phyloP scores from a whole-genome alignment of 2,113 vertebrate species.

The Protobothrops flavoviridis region DNA sequence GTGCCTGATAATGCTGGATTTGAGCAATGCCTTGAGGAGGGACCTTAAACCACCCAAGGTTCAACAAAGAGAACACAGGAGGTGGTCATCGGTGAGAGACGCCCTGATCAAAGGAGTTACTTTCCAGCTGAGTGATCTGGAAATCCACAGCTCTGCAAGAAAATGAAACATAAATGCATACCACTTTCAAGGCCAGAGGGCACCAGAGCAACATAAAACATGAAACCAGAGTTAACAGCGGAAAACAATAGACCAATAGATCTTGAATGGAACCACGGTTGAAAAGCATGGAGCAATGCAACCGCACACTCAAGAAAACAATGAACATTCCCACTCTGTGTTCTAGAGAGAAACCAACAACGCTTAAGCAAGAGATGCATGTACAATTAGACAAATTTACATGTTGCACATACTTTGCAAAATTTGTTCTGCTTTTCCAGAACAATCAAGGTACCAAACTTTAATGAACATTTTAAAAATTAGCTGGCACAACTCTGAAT shows the following conservation, averaged over 20 bases:
- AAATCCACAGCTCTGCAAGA: slow-evolving; percentile 18
- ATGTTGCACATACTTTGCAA: neutral
- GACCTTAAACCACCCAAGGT: neutral
- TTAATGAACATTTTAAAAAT: neutral
- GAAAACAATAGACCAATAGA: neutral
- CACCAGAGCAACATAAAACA: slow-evolving; percentile 1
- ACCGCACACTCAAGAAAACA: neutral
- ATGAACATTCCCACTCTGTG: neutral
- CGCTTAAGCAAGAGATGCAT: neutral
- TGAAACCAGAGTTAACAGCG: neutral
- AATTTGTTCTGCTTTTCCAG: neutral
- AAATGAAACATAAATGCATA: neutral
- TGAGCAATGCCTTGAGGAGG: neutral
- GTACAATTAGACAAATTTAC: neutral
- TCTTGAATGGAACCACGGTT: neutral
- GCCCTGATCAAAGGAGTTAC: neutral
- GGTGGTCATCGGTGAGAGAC: neutral
- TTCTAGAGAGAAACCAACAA: neutral
- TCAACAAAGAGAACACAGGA: neutral
- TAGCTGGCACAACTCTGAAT: neutral
- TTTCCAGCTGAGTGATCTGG: neutral
- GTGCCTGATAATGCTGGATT: neutral
- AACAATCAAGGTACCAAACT: neutral
- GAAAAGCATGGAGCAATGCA: neutral
- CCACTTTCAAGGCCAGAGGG: neutral